Base-by-base conservation (phyloP, 2,888 invertebrate species). In the Ectropis crepuscularia region DNA sequence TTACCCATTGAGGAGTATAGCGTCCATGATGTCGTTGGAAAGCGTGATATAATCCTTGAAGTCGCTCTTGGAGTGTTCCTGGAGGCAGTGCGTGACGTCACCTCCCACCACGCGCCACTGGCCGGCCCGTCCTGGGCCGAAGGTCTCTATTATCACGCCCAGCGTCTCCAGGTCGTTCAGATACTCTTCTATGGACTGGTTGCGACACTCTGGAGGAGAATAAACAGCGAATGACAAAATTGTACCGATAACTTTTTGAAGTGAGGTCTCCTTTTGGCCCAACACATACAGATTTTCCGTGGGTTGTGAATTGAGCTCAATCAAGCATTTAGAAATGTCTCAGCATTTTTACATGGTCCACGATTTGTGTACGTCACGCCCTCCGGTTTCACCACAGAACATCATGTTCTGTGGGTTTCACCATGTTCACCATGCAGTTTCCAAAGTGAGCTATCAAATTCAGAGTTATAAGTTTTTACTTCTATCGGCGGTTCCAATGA, bases 1-100 rank as follows among this genome's bases (percentile, higher is more conserved):
- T 94, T 86, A 97, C 97, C 96, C 95, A 81, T 96, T 95, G 91
- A 96, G 94, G 49, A 96, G 93, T 50, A 96, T 90, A 4, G 96
- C 96, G 37, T 95, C 93, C 77, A 95, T 93, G 70, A 94, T 87
- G 67, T 94, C 90, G 67, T 92, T 92, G 0, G 95, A 94, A 54
- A 94, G 82, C 0, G 92, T 90, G 39, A 95, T 83, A 67, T 93
- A 94, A 72, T 93, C 94, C 71, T 88, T 90, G 7, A 94, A 93
- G 76, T 94, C 93, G 50, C 94, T 94, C 55, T 88, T 88, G 57
- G 93, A 93, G 63, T 93, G 91, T 0, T 86, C 88, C 2, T 92
- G 85, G 0, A 92, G 80, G 65, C 94, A 94, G 38, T 74, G 76
- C 0, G 94, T 94, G 68, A 95, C 86, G 82, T 95, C 95, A 51